Evolutionary conservation across 2,888 invertebrate genomes (phyloP), one percentile per base, ranked within the genome.

Genomic region (Coelinius sp.): DNA sequence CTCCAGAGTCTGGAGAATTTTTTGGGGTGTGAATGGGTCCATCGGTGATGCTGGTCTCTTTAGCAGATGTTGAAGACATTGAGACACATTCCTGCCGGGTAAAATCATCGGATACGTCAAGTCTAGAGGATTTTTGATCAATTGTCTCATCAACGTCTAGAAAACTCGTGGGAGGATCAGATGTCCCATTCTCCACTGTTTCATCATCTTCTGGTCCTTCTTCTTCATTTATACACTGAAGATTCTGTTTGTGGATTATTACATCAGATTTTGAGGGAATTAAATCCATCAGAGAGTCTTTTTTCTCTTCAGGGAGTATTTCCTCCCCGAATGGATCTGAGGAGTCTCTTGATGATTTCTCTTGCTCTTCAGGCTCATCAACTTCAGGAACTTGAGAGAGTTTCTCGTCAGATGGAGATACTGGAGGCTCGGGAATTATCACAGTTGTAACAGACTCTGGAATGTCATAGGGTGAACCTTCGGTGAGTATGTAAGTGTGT

Each of bases 381-480:
- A 78, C 73, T 6, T 76, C 80, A 0, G 75, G 17, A 14, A 76
- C 77, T 0, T 77, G 66, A 56, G 75, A 71, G 8, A 80, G 62
- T 44, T 73, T 76, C n/a, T n/a, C n/a, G 20, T 71, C 69, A 0
- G 73, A 73, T 1, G 73, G 76, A 4, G 76, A 63, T 20, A 62
- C 38, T 22, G 7, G 71, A 14, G 1, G 68, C 66, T 56, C 79
- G 0, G 86, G 84, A 46, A 86, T 84, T 14, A 87, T 83, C 0
- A 87, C 85, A 1, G 86, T 87, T 8, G 84, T 86, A 0, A 87
- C 83, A 0, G 80, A 80, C 46, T 86, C 85, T 6, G 87, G 87
- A 65, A 87, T 87, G 2, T 86, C 85, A 49, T 81, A 80, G 8
- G 56, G 44, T 2, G 84, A 85, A 59, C 85, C 87, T 77, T 87